Evolutionary conservation across 2,888 invertebrate genomes (phyloP).

Genomic region (Oxystoma pomonae): DNA sequence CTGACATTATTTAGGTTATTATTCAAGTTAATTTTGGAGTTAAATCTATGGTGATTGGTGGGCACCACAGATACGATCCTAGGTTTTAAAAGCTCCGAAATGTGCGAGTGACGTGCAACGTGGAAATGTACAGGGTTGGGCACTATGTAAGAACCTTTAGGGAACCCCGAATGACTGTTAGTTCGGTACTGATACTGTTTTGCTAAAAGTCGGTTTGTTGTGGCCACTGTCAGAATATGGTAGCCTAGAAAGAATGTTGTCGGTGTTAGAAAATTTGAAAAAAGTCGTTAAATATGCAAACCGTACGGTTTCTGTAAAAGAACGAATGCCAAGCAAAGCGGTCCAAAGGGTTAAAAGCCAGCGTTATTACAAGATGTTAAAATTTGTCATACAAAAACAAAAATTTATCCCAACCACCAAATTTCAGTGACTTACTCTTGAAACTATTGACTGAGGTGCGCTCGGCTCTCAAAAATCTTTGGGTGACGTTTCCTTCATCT

Average conservation of each 20-base stretch:
- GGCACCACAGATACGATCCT: slow-evolving; percentile 31
- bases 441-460: slow-evolving; percentile 35
- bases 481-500: slow-evolving; percentile 35
- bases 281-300: neutral
- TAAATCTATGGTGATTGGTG: neutral
- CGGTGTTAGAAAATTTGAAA: neutral
- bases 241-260: neutral
- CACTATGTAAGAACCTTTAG: slow-evolving; percentile 42
- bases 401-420: slow-evolving; percentile 9
- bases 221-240: neutral
- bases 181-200: slow-evolving; percentile 45
- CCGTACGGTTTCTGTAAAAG: neutral
- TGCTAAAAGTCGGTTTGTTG: too few relatives aligned
- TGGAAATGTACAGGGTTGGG: slow-evolving; percentile 47
- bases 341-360: neutral
- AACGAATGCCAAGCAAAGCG: neutral
- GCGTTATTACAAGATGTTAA: neutral
- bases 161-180: slow-evolving; percentile 42
- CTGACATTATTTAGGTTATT: neutral
- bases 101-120: slow-evolving; percentile 37
- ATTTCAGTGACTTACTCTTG: slow-evolving; percentile 38
- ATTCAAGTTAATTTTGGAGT: neutral
- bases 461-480: slow-evolving; percentile 38
- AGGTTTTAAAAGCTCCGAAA: slow-evolving; percentile 36
- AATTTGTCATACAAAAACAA: neutral